Evolutionary conservation across 2,113 vertebrate genomes (phyloP), one percentile per base, ranked within the genome.

Genomic region (Porphyrio hochstetteri): DNA sequence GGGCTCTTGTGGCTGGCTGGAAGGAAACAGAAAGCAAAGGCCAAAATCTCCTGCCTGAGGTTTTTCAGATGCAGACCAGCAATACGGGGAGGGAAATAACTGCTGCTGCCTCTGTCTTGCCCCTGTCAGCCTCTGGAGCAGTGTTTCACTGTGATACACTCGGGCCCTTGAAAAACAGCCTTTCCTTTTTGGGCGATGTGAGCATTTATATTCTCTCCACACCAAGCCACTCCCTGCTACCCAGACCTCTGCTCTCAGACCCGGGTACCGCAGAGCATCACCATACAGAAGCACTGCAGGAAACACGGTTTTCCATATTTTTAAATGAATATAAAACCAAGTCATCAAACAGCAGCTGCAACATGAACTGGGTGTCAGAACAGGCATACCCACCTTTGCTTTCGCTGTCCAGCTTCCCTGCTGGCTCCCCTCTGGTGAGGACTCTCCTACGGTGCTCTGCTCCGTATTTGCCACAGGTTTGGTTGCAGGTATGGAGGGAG

Each of bases 1-100:
- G 1, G 84, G 64, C 36, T 40, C 59, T 6, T 11, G 28, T 10
- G 56, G 50, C 38, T 4, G 0, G n/a, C 1, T 0, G 8, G 31
- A 31, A 48, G 40, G 57, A 77, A 48, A 57, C 57, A 82, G 29
- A 74, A 70, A 52, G 38, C 35, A 78, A 84, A 71, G 11, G 61
- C 57, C 83, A 64, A 68, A 52, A 36, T n/a, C 36, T 67, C 28
- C 61, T 38, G 3, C 46, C 42, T 36, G 57, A 46, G 56, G 11
- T 53, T 87, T 93, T 63, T 72, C 63, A 40, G 17, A 4, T 38
- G 56, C 35, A 75, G 29, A 75, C 14, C 42, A 46, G 67, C 50
- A 33, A 33, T 7, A 13, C 1, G 0, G 29, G 6, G 16, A 77
- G 21, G 36, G 35, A 76, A 78, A 40, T 24, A 36, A 21, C 11